phyloP scores from a whole-genome alignment of 2,797 vertebrate species.

The Microctenopoma lineatum region DNA sequence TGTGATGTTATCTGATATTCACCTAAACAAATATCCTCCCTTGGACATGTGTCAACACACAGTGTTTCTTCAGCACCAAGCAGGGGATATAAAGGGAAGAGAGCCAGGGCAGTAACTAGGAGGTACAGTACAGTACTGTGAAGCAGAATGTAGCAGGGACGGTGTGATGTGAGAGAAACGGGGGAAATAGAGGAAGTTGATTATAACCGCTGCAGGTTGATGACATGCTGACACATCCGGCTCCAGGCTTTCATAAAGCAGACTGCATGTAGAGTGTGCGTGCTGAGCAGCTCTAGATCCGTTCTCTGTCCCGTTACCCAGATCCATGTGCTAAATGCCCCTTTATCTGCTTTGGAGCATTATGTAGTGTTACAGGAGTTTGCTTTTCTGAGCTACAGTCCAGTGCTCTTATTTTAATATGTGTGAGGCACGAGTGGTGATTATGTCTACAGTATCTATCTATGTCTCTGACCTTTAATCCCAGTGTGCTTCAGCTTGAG shows the following conservation, averaged over 20 bases:
- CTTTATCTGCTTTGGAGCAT: too few species aligned
- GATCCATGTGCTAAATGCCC: background rate
- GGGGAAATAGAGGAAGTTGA: slow-evolving; percentile 2
- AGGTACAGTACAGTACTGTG: background rate
- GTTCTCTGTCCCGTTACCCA: background rate
- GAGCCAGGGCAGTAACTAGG: background rate
- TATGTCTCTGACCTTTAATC: too few species aligned
- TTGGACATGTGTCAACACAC: background rate
- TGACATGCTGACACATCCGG: slow-evolving; percentile 11
- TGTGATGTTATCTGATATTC: background rate
- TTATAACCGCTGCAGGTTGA: background rate
- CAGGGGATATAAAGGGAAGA: background rate
- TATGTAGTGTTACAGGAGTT: background rate
- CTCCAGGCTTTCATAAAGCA: slow-evolving; percentile 5
- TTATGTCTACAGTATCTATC: too few species aligned
- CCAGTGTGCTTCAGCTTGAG: too few species aligned
- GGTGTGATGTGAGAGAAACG: slow-evolving; percentile 13
- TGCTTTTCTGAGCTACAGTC: background rate
- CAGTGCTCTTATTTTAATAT: too few species aligned
- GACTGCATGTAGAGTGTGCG: background rate
- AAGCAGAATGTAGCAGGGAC: background rate
- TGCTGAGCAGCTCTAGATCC: slow-evolving; percentile 1
- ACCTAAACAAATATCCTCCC: background rate
- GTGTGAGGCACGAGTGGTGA: background rate
- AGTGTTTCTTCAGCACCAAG: background rate